Base-by-base conservation (phyloP, 1,140 invertebrate species). In the Drosophila cardini region DNA sequence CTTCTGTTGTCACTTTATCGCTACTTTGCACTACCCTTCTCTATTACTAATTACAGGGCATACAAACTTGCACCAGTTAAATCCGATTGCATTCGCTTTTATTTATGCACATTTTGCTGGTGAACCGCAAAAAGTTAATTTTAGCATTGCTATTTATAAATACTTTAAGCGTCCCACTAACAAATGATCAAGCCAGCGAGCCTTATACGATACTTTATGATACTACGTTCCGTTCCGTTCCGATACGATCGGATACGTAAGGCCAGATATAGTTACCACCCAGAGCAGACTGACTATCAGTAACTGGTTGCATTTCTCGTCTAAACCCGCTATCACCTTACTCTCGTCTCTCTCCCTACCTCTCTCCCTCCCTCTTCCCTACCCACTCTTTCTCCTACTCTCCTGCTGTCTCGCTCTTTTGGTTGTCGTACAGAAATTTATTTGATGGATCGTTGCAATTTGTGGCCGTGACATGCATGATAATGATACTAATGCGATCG, bases 391-490 rank as follows among this genome's bases (percentile, higher is more conserved):
- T 48, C 30, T 10, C 10, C 38, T 18, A 36, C 45, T n/a, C 48
- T 10, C 30, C n/a, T 9, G 11, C 30, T 16, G 13, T 36, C 50
- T 10, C 50, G 9, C 52, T 55, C 32, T 36, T 4, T 30, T 53
- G 15, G 4, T 18, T 55, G 48, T 52, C 48, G 56, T 15, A 43
- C 56, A 42, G 57, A 71, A 76, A 69, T 80, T 62, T 52, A 76
- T 64, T 76, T 90, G 87, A 90, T 90, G 83, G 87, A 90, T 90
- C 82, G 87, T 72, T 76, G 83, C 78, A 83, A 90, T 84, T 90
- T 86, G 78, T 75, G 77, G 42, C 70, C 72, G 67, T 75, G 87
- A 90, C 89, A 87, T 75, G 72, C 69, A 64, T 84, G 84, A 89
- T 89, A 89, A 89, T 89, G 84, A 75, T 89, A 89, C 84, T 89